Evolutionary conservation across 1,140 invertebrate genomes (phyloP).

Genomic region (Sycobia sp.): DNA sequence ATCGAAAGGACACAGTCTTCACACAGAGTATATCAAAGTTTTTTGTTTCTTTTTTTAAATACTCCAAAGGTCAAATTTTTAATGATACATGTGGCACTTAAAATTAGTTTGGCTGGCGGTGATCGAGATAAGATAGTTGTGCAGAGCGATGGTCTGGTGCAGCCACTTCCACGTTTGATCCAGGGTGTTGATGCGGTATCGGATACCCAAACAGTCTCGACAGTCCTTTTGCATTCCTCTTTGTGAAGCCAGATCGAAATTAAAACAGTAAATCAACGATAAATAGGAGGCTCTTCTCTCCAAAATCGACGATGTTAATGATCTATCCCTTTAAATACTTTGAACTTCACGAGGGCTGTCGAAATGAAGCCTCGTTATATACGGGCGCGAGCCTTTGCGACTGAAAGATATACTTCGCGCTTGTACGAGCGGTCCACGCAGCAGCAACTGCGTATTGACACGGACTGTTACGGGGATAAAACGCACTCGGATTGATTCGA

Average conservation of each 20-base stretch:
- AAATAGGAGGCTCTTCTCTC: neutral
- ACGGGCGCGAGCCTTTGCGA: neutral
- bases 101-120: conserved; percentile 73
- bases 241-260: conserved; percentile 67
- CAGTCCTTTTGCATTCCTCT: conserved; percentile 81
- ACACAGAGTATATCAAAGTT: neutral
- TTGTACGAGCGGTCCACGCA: neutral
- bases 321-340: too few relatives aligned
- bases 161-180: conserved; percentile 93
- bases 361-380: too few relatives aligned
- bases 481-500: too few relatives aligned
- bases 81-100: conserved; percentile 45
- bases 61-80: conserved; percentile 13
- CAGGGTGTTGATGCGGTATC: conserved; percentile 80
- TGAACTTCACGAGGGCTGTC: too few relatives aligned
- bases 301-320: too few relatives aligned
- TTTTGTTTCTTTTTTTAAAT: too few relatives aligned
- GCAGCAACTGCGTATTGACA: too few relatives aligned
- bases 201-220: conserved; percentile 83
- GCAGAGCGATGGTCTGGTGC: conserved; percentile 83
- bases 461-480: too few relatives aligned
- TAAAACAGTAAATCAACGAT: conserved; percentile 34
- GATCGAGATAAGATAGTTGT: conserved; percentile 82
- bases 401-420: neutral
- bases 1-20: neutral